phyloP scores from a whole-genome alignment of 2,888 invertebrate genomes.

The Drosophila tripunctata region DNA sequence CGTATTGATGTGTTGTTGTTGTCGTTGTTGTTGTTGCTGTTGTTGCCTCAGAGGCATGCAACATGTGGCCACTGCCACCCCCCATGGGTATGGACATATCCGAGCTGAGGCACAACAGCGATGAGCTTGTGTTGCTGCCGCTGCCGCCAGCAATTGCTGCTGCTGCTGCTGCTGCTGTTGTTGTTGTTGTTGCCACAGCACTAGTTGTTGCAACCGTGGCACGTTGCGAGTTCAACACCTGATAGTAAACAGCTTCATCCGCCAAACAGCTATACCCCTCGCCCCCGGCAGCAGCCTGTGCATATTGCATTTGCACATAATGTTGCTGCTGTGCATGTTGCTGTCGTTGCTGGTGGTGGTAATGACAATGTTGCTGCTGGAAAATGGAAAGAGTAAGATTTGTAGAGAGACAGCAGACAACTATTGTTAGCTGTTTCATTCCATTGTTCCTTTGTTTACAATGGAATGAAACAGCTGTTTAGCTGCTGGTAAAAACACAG shows the following conservation, averaged over 20 bases:
- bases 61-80: slow-evolving; percentile 53
- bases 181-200: background rate
- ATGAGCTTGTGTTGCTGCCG: slow-evolving; percentile 57
- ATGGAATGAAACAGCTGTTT: background rate
- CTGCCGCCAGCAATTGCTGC: slow-evolving; percentile 3
- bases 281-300: slow-evolving; percentile 32
- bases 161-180: background rate
- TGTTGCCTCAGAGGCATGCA: slow-evolving; percentile 70
- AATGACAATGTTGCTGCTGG: slow-evolving; percentile 1
- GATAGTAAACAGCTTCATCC: slow-evolving; percentile 58
- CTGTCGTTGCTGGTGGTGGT: slow-evolving; percentile 6
- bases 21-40: slow-evolving; percentile 78
- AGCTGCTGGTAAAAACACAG: no score
- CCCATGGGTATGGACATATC: slow-evolving; percentile 83
- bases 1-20: slow-evolving; percentile 84
- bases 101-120: slow-evolving; percentile 82
- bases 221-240: slow-evolving; percentile 45
- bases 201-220: slow-evolving; percentile 11
- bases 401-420: background rate
- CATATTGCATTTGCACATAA: slow-evolving; percentile 61
- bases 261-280: slow-evolving; percentile 50
- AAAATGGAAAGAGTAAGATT: background rate
- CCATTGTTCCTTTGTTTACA: no score
- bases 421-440: no score
- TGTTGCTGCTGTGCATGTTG: slow-evolving; percentile 19